phyloP scores from a whole-genome alignment of 1,140 invertebrate genomes.

The Palaemon carinicauda region DNA sequence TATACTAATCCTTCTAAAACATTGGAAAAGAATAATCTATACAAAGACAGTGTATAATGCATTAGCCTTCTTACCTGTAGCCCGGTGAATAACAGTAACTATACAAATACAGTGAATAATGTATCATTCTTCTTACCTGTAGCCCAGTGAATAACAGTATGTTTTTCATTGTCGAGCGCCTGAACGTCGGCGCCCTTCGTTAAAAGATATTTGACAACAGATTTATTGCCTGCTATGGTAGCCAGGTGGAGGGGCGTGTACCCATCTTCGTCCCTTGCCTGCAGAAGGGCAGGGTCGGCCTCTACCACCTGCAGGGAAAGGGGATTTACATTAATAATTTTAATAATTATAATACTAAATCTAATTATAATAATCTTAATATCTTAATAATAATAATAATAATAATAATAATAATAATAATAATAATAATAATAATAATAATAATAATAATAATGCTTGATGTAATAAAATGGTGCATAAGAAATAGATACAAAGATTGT shows the following conservation, averaged over 20 bases:
- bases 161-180: slow-evolving; percentile 89
- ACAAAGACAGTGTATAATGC: background rate
- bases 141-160: slow-evolving; percentile 98
- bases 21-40: background rate
- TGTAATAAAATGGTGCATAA: too few species aligned
- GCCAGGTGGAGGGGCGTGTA: slow-evolving; percentile 92
- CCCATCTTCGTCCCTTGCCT: slow-evolving; percentile 88
- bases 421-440: too few species aligned
- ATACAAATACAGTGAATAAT: background rate
- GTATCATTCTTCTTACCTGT: slow-evolving; percentile 74
- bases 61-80: slow-evolving; percentile 77
- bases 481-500: too few species aligned
- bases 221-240: slow-evolving; percentile 84
- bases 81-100: slow-evolving; percentile 98
- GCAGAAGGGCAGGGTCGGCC: slow-evolving; percentile 78
- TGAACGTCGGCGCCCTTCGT: slow-evolving; percentile 86
- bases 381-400: too few species aligned
- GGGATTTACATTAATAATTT: too few species aligned
- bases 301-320: slow-evolving; percentile 66
- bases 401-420: too few species aligned
- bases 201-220: slow-evolving; percentile 81
- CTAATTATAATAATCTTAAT: too few species aligned
- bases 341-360: too few species aligned
- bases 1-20: too few species aligned
- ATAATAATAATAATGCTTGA: too few species aligned